A percentile compares a stretch with the other conserved stretches of the same genome.
Conservation (phyloP, 2,113 vertebrate genomes). For the Serilophus lunatus region DNA sequence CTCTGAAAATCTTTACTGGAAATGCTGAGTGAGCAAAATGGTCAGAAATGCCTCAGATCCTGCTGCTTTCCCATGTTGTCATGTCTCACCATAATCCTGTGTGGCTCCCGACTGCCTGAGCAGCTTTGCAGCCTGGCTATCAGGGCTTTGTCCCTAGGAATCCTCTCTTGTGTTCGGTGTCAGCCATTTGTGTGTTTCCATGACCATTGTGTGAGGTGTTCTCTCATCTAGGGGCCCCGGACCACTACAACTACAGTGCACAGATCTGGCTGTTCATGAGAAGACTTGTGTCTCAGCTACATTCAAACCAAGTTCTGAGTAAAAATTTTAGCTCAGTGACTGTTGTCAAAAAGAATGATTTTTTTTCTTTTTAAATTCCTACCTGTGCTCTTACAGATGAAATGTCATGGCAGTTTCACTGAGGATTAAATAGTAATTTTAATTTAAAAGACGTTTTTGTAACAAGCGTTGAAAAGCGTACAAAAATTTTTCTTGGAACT, state of each 20-base stretch:
- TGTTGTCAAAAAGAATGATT: neutral
- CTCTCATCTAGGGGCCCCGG: neutral
- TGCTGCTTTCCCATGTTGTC: neutral
- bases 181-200: neutral
- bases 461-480: neutral
- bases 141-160: neutral
- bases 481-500: neutral
- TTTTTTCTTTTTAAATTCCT: neutral
- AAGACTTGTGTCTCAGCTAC: neutral
- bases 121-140: neutral
- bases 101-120: neutral
- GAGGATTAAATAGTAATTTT: neutral
- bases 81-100: neutral
- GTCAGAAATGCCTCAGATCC: neutral
- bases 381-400: neutral
- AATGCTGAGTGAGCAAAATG: neutral
- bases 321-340: neutral
- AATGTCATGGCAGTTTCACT: neutral
- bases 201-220: accelerated
- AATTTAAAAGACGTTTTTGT: neutral
- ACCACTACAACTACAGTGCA: neutral
- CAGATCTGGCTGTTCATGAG: neutral
- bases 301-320: neutral
- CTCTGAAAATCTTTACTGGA: neutral
- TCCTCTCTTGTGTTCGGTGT: neutral